Evolutionary conservation across 2,888 invertebrate species (phyloP), one percentile per base, ranked within the genome.

Genomic region (Conus canariensis): DNA sequence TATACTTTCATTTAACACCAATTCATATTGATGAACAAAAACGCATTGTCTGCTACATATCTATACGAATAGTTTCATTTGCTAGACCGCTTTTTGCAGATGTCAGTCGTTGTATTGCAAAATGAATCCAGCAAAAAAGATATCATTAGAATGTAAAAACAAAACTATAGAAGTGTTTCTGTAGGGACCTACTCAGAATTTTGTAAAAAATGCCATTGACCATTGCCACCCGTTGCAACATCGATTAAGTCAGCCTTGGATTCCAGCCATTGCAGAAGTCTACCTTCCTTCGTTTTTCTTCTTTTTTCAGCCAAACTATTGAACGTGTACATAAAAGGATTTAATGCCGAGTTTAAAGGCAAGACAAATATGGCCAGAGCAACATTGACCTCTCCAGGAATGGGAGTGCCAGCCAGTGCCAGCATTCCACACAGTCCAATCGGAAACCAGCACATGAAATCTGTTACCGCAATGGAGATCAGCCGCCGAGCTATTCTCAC

Each of bases 351-450:
- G 82, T 83, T 83, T 7, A 83, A 58, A 19, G 56, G 82, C 22
- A 83, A 19, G 6, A 83, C 58, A 22, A 83, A 83, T 7, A 83
- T 58, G 22, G 82, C 82, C 3, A 83, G 58, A 8, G 56, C 19
- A 56, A 83, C 58, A 19, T 83, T 83, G 56, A 83, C 19, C 56
- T 83, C 82, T 22, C 56, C 58, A 58, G 82, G 56, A 19, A 58
- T 56, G 14, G 82, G 58, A 8, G 16, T 58, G 12, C 82, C 82
- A 83, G 58, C 82, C 22, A 58, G 56, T 6, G 82, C 56, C 82
- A 83, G 22, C 56, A 83, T 58, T 58, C 82, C 82, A 19, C 82
- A 83, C 82, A 83, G 82, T 25, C 82, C 82, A 58, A 83, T 83
- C 0, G 77, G 77, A 30, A 77, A 77, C 77, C 77, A 77, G 77